phyloP scores from a whole-genome alignment of 1,140 invertebrate species.

The Melanaphis sacchari region DNA sequence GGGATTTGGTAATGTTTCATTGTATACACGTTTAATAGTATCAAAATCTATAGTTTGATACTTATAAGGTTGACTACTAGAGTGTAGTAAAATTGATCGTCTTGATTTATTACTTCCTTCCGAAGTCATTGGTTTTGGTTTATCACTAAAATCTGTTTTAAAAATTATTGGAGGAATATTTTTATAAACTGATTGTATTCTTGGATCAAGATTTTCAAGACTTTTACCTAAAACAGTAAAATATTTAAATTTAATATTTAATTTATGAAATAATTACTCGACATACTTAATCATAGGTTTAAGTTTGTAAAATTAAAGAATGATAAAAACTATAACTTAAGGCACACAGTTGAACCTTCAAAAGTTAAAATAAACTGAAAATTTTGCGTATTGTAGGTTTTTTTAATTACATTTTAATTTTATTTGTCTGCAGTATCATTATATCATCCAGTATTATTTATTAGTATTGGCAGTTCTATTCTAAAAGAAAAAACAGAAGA shows the following conservation, averaged over 20 bases:
- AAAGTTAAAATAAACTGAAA: too few relatives aligned
- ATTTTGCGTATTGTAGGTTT: too few relatives aligned
- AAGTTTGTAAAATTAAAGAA: neutral
- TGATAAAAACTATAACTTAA: neutral
- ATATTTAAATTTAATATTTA: neutral
- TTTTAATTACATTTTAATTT: too few relatives aligned
- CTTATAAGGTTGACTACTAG: neutral
- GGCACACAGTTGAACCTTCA: too few relatives aligned
- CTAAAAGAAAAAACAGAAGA: too few relatives aligned
- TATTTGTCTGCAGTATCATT: too few relatives aligned
- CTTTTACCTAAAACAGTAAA: constrained; percentile 24
- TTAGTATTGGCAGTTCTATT: too few relatives aligned
- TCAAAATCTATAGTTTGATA: neutral
- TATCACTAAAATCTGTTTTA: neutral
- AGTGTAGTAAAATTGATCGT: constrained; percentile 27
- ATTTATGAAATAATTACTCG: neutral
- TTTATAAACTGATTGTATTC: neutral
- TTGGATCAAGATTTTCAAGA: constrained; percentile 20
- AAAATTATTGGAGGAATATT: neutral
- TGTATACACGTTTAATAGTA: constrained; percentile 16
- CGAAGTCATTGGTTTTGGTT: neutral
- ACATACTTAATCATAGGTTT: neutral
- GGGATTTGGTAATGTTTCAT: neutral
- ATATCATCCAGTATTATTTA: too few relatives aligned
- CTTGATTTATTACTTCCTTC: constrained; percentile 9